Percentiles rank a stretch among this genome's conserved stretches.
phyloP scores from a whole-genome alignment of 2,797 vertebrate genomes.

The Hemitrygon akajei region DNA sequence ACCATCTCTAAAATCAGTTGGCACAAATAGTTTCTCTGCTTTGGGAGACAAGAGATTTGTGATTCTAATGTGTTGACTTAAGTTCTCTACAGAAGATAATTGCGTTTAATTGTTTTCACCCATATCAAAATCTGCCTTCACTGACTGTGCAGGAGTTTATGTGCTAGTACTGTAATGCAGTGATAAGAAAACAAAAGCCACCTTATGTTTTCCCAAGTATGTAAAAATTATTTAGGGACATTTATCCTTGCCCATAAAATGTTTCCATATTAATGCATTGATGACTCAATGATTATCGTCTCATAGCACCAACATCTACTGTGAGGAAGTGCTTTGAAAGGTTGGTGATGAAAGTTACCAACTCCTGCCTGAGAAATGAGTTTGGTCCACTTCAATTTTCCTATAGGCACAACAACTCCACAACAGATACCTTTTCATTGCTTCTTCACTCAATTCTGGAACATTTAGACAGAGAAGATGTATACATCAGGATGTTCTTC shows the following conservation, averaged over 20 bases:
- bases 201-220: neutral
- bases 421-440: too few relatives aligned
- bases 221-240: neutral
- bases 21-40: neutral
- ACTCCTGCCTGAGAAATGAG: too few relatives aligned
- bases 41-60: neutral
- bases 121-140: constrained; percentile 13
- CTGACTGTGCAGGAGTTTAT: neutral
- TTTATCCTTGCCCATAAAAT: neutral
- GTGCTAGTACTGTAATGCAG: neutral
- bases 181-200: neutral
- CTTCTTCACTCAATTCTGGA: too few relatives aligned
- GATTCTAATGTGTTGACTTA: neutral
- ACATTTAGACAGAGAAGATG: too few relatives aligned
- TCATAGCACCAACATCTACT: too few relatives aligned
- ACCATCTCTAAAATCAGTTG: neutral
- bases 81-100: neutral
- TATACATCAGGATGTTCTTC: too few relatives aligned
- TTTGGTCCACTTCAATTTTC: too few relatives aligned
- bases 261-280: neutral
- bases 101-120: constrained; percentile 14
- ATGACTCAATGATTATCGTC: too few relatives aligned
- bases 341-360: too few relatives aligned
- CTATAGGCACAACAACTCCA: too few relatives aligned
- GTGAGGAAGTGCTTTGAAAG: too few relatives aligned